Conservation (phyloP, 2,888 invertebrate genomes). For the Orchesella flavescens region DNA sequence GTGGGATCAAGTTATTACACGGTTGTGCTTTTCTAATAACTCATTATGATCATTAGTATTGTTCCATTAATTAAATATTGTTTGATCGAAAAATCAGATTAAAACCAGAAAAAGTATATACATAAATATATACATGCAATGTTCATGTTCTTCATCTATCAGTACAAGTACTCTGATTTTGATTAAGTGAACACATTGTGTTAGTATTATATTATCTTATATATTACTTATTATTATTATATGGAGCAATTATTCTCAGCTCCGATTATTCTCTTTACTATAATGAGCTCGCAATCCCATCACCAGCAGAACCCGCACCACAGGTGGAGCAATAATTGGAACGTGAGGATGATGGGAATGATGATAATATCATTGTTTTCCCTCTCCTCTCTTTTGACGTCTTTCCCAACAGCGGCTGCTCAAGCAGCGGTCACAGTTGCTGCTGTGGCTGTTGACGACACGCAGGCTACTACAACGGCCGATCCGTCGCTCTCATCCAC, state of each 20-base stretch:
- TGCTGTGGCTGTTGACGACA: constrained; percentile 2
- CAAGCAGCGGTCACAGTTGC: too few species aligned
- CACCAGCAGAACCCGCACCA: constrained; percentile 1
- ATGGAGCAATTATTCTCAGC: constrained; percentile 24
- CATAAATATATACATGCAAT: too few species aligned
- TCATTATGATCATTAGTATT: background rate
- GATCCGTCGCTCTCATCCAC: background rate
- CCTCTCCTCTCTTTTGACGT: background rate
- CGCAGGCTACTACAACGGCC: constrained; percentile 26
- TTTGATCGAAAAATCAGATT: background rate
- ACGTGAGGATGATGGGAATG: constrained; percentile 32
- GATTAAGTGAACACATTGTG: background rate
- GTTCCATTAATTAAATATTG: constrained; percentile 13
- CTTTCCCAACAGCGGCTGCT: background rate
- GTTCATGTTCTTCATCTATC: too few species aligned
- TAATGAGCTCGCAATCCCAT: background rate
- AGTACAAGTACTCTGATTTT: too few species aligned
- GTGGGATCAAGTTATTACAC: too few species aligned
- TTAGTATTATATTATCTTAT: background rate
- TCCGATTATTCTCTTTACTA: too few species aligned
- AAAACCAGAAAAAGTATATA: too few species aligned
- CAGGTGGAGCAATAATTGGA: constrained; percentile 19
- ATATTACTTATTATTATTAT: background rate
- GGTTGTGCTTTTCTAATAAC: too few species aligned
- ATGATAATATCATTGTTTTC: constrained; percentile 28